Percentiles rank a stretch among this genome's conserved stretches.
phyloP scores from a whole-genome alignment of 1,140 invertebrate genomes.

The Episyrphus balteatus region DNA sequence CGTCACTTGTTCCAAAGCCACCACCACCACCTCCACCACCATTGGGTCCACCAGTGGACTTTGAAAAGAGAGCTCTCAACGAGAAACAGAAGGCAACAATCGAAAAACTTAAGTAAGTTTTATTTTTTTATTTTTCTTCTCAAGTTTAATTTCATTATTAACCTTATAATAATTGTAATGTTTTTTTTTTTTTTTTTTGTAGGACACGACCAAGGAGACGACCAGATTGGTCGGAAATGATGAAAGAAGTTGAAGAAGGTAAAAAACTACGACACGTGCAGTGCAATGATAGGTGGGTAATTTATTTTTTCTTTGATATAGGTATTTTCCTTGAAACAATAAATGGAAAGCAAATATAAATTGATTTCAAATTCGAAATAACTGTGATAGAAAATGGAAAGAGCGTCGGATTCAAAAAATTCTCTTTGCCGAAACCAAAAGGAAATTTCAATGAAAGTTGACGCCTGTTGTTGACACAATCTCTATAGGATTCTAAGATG shows the following conservation, averaged over 20 bases:
- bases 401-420: too few relatives aligned
- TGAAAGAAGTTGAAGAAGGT: slow-evolving; percentile 77
- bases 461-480: too few relatives aligned
- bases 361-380: too few relatives aligned
- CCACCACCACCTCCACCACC: slow-evolving; percentile 62
- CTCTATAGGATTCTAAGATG: too few relatives aligned
- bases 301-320: slow-evolving; percentile 1
- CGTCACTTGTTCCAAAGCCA: slow-evolving; percentile 35
- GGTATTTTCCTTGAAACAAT: too few relatives aligned
- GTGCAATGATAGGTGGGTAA: slow-evolving; percentile 62
- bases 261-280: slow-evolving; percentile 65
- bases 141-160: neutral
- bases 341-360: too few relatives aligned
- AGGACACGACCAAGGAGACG: slow-evolving; percentile 60
- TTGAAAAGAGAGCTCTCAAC: slow-evolving; percentile 38
- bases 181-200: slow-evolving; percentile 1
- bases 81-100: slow-evolving; percentile 42
- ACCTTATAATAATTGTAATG: neutral
- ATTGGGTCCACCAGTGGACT: slow-evolving; percentile 24
- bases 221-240: slow-evolving; percentile 79
- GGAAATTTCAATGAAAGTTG: too few relatives aligned
- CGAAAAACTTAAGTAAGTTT: slow-evolving; percentile 39
- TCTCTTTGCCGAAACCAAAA: too few relatives aligned
- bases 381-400: too few relatives aligned
- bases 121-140: too few relatives aligned